These are phyloP conservation scores for Teleogryllus occipitalis DNA, from an alignment of 1,140 invertebrate genomes.

Conservation along the genomic window DNA sequence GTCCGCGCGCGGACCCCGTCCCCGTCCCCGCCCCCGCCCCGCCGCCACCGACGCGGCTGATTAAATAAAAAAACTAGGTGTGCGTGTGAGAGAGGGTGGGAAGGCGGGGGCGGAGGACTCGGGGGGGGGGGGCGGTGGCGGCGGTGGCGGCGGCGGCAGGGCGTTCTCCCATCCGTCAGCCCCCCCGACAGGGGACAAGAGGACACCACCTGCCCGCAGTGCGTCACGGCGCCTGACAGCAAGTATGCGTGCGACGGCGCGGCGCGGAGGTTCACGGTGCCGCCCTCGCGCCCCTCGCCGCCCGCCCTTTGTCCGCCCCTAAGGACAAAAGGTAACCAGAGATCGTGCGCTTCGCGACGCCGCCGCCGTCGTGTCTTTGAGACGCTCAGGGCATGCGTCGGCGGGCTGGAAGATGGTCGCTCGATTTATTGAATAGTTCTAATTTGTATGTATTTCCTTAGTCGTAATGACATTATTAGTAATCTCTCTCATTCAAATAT, in stretches of 20 bases:
- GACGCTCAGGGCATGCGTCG: not conserved
- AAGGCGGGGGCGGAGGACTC: not conserved
- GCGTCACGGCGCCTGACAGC: not conserved
- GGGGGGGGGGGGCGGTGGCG: too few species aligned
- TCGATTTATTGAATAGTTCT: too few species aligned
- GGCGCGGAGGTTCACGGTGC: not conserved
- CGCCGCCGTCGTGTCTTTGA: not conserved
- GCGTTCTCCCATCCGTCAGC: not conserved
- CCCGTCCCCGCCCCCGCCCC: too few species aligned
- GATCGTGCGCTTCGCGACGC: not conserved
- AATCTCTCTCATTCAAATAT: too few species aligned
- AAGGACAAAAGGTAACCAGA: not conserved
- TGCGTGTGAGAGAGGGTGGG: not conserved
- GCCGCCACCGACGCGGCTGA: not conserved
- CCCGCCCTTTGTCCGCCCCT: not conserved
- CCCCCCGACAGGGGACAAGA: not conserved
- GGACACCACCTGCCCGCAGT: slow-evolving; percentile 1
- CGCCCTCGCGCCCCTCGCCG: not conserved
- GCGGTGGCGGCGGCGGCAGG: not conserved
- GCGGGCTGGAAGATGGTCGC: too few species aligned
- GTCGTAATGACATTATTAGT: too few species aligned
- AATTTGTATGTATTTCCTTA: too few species aligned
- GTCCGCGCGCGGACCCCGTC: too few species aligned
- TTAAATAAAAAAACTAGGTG: not conserved
- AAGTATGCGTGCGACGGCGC: not conserved